phyloP scores from a whole-genome alignment of 2,888 invertebrate species.

The Steinernema scapterisci region DNA sequence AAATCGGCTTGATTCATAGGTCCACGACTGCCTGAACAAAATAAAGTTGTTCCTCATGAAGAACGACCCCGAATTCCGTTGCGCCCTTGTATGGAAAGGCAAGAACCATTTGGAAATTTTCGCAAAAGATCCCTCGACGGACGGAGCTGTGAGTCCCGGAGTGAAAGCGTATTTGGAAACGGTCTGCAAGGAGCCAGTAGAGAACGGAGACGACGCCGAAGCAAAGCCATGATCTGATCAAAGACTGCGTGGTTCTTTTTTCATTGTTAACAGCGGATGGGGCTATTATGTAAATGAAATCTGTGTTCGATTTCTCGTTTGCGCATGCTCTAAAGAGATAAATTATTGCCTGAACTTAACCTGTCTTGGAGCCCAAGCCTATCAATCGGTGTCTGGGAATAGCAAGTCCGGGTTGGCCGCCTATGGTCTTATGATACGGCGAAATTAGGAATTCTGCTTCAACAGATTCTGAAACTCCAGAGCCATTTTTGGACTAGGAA shows the following conservation, averaged over 20 bases:
- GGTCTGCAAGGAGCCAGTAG: conserved; percentile 60
- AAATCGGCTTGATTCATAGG: conserved; percentile 45
- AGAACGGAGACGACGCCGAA: conserved; percentile 8
- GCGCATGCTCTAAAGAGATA: not conserved
- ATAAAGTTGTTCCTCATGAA: conserved; percentile 63
- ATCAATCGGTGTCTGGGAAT: too few relatives aligned
- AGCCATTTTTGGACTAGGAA: too few relatives aligned
- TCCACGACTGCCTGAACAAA: conserved; percentile 66
- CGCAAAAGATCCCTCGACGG: conserved; percentile 49
- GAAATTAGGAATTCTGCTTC: too few relatives aligned
- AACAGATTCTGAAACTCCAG: too few relatives aligned
- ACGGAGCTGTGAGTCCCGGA: conserved; percentile 57
- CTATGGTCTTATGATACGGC: too few relatives aligned
- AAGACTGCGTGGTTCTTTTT: not conserved
- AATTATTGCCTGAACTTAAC: not conserved
- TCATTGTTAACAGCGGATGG: not conserved
- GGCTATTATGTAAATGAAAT: not conserved
- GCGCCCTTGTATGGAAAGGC: conserved; percentile 65
- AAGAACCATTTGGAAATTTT: conserved; percentile 58
- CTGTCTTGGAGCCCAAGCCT: too few relatives aligned
- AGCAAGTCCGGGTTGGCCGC: too few relatives aligned
- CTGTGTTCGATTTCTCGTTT: too few relatives aligned
- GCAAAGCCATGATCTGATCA: not conserved
- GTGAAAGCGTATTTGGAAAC: conserved; percentile 59
- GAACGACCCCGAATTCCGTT: conserved; percentile 63